These are phyloP conservation scores for Diphyllodes magnificus DNA, from an alignment of 2,113 vertebrate genomes.

Conservation along the genomic window DNA sequence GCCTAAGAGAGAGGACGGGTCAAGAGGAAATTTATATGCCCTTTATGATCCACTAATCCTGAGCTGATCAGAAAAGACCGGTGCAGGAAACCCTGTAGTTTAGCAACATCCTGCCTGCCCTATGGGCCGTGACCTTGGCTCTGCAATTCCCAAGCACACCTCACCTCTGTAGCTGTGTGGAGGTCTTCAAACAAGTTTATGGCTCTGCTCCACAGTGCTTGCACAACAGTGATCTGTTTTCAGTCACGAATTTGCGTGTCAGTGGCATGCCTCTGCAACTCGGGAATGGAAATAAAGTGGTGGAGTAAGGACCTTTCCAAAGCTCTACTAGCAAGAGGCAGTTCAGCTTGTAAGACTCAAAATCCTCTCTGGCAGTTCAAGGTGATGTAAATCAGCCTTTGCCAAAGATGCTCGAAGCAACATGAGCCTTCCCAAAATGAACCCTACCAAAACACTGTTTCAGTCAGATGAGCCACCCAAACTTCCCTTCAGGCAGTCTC, in stretches of 20 bases:
- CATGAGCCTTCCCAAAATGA: background rate
- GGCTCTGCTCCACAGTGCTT: background rate
- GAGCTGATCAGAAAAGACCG: background rate
- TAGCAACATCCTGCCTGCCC: background rate
- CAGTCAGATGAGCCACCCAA: background rate
- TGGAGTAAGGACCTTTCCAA: background rate
- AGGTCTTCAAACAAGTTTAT: background rate
- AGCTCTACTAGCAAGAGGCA: background rate
- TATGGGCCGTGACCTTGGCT: background rate
- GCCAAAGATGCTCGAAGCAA: background rate
- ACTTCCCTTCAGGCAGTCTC: background rate
- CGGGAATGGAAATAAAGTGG: background rate
- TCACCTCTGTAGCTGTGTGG: background rate
- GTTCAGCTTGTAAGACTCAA: background rate
- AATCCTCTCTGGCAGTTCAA: background rate
- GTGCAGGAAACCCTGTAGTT: background rate
- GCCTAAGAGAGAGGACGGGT: background rate
- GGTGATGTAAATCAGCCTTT: background rate
- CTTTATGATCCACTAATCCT: background rate
- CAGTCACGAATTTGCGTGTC: background rate
- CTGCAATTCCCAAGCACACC: background rate
- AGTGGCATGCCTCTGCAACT: background rate
- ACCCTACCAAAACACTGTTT: background rate
- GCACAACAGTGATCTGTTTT: background rate
- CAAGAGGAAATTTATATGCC: background rate